Evolutionary conservation across 2,113 vertebrate species (phyloP).

Genomic region (Cyprinodon variegatus): DNA sequence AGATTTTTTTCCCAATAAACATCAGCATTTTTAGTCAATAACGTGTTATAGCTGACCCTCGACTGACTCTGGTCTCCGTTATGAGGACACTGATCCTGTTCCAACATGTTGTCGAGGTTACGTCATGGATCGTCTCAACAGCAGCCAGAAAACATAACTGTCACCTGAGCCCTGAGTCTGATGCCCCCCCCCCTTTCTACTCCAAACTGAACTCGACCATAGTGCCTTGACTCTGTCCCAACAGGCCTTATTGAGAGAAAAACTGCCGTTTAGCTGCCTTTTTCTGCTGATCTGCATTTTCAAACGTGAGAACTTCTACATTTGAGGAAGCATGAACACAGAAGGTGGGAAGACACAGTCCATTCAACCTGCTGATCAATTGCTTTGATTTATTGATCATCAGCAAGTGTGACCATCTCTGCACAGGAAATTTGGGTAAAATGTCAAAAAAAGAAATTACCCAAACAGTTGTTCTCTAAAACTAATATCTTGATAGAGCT

Average conservation of each 20-base stretch:
- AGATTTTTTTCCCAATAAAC: neutral
- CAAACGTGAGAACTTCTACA: neutral
- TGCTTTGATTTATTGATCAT: neutral
- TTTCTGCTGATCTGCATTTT: neutral
- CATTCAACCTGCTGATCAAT: neutral
- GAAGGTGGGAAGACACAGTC: neutral
- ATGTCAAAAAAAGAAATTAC: too few species aligned
- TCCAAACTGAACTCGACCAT: neutral
- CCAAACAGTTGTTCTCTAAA: too few species aligned
- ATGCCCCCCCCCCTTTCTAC: neutral
- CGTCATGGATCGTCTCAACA: neutral
- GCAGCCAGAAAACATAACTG: slow-evolving; percentile 23
- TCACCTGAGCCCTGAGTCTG: slow-evolving; percentile 41
- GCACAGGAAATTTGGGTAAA: too few species aligned
- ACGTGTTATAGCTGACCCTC: neutral
- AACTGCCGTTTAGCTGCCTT: neutral
- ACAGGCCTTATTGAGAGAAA: neutral
- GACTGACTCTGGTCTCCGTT: neutral
- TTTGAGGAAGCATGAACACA: neutral
- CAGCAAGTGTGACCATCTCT: neutral
- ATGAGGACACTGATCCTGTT: neutral
- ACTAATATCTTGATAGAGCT: too few species aligned
- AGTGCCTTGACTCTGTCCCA: neutral
- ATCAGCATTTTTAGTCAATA: neutral
- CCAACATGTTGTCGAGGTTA: slow-evolving; percentile 5